Evolutionary conservation across 1,140 invertebrate genomes (phyloP), one percentile per base, ranked within the genome.

Genomic region (Trichoplusia ni): DNA sequence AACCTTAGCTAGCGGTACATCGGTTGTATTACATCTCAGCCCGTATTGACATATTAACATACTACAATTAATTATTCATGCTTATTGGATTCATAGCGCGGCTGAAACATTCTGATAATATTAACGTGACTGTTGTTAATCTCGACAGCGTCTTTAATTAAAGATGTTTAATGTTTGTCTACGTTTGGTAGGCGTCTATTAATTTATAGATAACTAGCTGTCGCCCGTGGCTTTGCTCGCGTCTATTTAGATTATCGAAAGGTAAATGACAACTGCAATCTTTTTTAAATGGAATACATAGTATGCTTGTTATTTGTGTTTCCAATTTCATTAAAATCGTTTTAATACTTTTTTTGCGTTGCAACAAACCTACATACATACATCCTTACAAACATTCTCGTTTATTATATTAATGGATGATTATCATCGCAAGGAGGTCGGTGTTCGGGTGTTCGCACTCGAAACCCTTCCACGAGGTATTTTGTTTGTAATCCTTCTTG

Each of bases 101-200:
- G 42, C 49, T 46, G 27, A 56, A 71, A 64, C 51, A 58, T 37
- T 61, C 23, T 38, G 59, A 60, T 71, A 64, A 68, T 71, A 66
- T 73, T 67, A 35, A 46, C 23, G 46, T 21, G 62, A 74, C 46
- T 63, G 59, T 71, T 61, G 59, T 64, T 74, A 68, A 71, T 68
- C 61, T 65, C 46, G 5, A 16, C n/a, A 18, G 46, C 49, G 8
- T 40, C 47, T 35, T 56, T 67, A 69, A 73, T 69, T 69, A 65
- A 69, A 46, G 63, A 51, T 58, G 35, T n/a, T 38, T 21, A 29
- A 18, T 53, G 47, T 53, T 54, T 63, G 47, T 42, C 38, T 33
- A 42, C 21, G 27, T 40, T 25, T 38, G 29, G 19, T 11, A 23
- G 5, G 9, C 51, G 9, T 44, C 14, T 18, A 44, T 58, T 54